Evolutionary conservation across 2,113 vertebrate genomes (phyloP), one percentile per base, ranked within the genome.

Genomic region (Sapayoa aenigma): DNA sequence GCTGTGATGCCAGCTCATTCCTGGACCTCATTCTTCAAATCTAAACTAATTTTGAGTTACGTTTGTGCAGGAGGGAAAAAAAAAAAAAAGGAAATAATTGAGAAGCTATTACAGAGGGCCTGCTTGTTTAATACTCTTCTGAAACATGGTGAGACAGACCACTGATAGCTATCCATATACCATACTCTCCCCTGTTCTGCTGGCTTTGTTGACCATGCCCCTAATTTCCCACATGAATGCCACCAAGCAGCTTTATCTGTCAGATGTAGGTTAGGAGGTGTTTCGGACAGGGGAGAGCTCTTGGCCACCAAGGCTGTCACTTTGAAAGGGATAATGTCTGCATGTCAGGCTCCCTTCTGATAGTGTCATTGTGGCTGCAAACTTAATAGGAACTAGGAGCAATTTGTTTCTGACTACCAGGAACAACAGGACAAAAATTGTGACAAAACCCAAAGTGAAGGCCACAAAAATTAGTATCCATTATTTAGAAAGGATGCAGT

Each of bases 121-220:
- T 33, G 12, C n/a, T 90, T 60, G 14, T 46, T 78, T 33, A 47
- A 63, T 31, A 22, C 4, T 19, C 14, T 39, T 58, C 49, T 67
- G 21, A 47, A 69, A 28, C 5, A 27, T 1, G 1, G 22, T 55
- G 31, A 6, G 56, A 68, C 0, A 2, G 71, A n/a, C 8, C 0
- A 14, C 33, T 46, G 46, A 17, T 33, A 79, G 20, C 31, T 39
- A 44, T 19, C 17, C 0, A 1, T 12, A 46, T 18, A 50, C 30
- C n/a, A 16, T 11, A 17, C 16, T 11, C 23, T 72, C 13, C 22
- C 21, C 42, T 74, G 77, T 58, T 69, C 72, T 77, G 14, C 15
- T 58, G 44, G 12, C 8, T 18, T 65, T 65, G 15, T 44, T 72
- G 49, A 33, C 8, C 3, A 3, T 47, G 46, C 23, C 42, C 42